Conservation (phyloP, 2,113 vertebrate genomes). For the Castor canadensis region DNA sequence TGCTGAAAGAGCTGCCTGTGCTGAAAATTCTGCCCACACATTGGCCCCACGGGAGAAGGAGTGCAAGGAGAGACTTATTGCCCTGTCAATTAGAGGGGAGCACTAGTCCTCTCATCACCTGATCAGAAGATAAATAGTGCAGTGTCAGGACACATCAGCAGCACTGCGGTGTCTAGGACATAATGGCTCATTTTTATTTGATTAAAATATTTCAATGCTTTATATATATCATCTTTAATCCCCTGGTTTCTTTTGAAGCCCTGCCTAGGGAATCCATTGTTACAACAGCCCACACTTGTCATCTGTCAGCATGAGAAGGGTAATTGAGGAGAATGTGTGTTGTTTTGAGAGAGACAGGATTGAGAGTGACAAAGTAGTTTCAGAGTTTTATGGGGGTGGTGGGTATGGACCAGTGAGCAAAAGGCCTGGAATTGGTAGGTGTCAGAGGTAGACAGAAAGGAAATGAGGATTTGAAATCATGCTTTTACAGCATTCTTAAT, state of each 20-base stretch:
- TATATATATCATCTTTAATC: slow-evolving; percentile 60
- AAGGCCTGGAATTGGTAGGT: background rate
- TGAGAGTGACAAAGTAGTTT: slow-evolving; percentile 19
- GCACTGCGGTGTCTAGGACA: background rate
- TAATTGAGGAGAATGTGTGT: slow-evolving; percentile 74
- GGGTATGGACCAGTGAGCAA: background rate
- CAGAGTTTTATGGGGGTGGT: background rate
- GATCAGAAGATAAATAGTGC: slow-evolving; percentile 59
- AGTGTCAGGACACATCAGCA: slow-evolving; percentile 59
- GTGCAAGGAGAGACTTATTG: slow-evolving; percentile 70
- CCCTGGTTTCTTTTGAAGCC: slow-evolving; percentile 69
- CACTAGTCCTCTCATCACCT: slow-evolving; percentile 6
- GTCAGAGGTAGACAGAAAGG: background rate
- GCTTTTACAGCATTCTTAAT: slow-evolving; percentile 17
- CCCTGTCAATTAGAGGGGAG: slow-evolving; percentile 69
- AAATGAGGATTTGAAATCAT: background rate
- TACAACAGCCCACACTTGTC: slow-evolving; percentile 71
- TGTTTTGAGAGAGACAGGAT: background rate
- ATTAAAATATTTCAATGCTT: slow-evolving; percentile 52
- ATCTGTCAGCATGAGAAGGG: slow-evolving; percentile 75
- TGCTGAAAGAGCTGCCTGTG: slow-evolving; percentile 50
- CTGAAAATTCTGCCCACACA: slow-evolving; percentile 62
- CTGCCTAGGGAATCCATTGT: slow-evolving; percentile 76
- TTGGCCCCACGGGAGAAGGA: background rate
- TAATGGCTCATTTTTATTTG: background rate